phyloP scores from a whole-genome alignment of 2,888 invertebrate species.

The Lapara coniferarum region DNA sequence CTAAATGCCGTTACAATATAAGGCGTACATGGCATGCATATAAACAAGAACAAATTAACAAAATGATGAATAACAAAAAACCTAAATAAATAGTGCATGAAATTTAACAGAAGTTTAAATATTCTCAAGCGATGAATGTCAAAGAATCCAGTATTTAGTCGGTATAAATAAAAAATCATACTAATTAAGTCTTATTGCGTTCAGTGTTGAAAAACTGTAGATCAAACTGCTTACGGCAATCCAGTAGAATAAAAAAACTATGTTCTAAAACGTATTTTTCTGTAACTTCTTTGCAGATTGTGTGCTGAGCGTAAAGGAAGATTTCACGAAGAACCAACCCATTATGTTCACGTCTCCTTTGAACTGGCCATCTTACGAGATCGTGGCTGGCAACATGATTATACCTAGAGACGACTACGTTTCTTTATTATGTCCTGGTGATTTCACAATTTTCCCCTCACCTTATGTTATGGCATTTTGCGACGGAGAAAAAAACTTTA shows the following conservation, averaged over 20 bases:
- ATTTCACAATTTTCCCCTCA: slow-evolving; percentile 38
- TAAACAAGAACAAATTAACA: too few relatives aligned
- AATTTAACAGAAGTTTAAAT: too few relatives aligned
- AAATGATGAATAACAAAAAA: too few relatives aligned
- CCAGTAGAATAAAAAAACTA: neutral
- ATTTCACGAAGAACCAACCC: slow-evolving; percentile 46
- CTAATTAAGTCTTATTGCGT: neutral
- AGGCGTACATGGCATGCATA: too few relatives aligned
- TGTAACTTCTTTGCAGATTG: slow-evolving; percentile 53
- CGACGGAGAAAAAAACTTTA: slow-evolving; percentile 41
- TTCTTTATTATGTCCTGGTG: slow-evolving; percentile 48
- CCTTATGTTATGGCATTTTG: slow-evolving; percentile 44
- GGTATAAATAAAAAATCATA: slow-evolving; percentile 15
- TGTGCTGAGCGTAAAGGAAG: slow-evolving; percentile 43
- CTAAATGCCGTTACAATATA: too few relatives aligned
- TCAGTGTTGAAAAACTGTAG: neutral
- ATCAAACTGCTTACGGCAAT: neutral
- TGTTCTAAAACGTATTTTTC: too few relatives aligned
- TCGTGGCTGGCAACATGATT: slow-evolving; percentile 39
- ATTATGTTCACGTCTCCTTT: slow-evolving; percentile 41
- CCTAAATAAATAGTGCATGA: too few relatives aligned
- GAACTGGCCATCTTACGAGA: slow-evolving; percentile 39
- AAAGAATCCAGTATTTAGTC: too few relatives aligned
- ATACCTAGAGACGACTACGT: slow-evolving; percentile 43
- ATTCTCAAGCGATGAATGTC: too few relatives aligned